Evolutionary conservation across 2,888 invertebrate species (phyloP).

Genomic region (Magallana nippona): DNA sequence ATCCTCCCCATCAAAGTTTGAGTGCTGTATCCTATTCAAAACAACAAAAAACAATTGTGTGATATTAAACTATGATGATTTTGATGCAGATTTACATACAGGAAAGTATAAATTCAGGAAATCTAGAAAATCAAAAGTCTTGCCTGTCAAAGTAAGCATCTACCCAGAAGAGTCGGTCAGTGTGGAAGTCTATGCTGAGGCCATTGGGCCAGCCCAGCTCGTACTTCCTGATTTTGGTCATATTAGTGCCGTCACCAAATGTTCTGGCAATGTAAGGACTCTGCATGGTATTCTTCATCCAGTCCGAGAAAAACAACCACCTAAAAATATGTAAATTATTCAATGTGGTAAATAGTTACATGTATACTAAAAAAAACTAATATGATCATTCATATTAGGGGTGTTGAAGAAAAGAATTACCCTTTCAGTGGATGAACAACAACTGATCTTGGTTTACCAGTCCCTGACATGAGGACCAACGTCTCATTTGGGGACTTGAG

Average conservation of each 20-base stretch:
- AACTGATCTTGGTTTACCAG: constrained; percentile 96
- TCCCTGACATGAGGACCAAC: constrained; percentile 90
- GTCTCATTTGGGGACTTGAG: constrained; percentile 91
- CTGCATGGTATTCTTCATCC: constrained; percentile 86
- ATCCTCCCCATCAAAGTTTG: constrained; percentile 93
- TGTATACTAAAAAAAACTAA: too few species aligned
- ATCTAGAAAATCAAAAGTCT: not conserved
- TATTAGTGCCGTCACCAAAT: constrained; percentile 91
- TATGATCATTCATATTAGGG: too few species aligned
- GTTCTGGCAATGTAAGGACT: constrained; percentile 97
- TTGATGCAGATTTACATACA: too few species aligned
- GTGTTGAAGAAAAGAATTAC: constrained; percentile 68
- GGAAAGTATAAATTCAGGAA: not conserved
- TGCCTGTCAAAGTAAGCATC: constrained; percentile 92
- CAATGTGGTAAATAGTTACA: not conserved
- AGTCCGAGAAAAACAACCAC: constrained; percentile 76
- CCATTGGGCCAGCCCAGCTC: constrained; percentile 99
- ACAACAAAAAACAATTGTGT: not conserved
- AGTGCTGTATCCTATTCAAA: constrained; percentile 87
- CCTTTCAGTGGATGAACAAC: constrained; percentile 98
- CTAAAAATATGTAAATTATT: constrained; percentile 59
- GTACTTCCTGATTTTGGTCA: constrained; percentile 92
- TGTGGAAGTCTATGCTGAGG: constrained; percentile 92
- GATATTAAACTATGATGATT: not conserved
- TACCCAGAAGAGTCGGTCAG: constrained; percentile 96